Base-by-base conservation (phyloP, 2,113 vertebrate genomes). In the Acrocephalus arundinaceus region DNA sequence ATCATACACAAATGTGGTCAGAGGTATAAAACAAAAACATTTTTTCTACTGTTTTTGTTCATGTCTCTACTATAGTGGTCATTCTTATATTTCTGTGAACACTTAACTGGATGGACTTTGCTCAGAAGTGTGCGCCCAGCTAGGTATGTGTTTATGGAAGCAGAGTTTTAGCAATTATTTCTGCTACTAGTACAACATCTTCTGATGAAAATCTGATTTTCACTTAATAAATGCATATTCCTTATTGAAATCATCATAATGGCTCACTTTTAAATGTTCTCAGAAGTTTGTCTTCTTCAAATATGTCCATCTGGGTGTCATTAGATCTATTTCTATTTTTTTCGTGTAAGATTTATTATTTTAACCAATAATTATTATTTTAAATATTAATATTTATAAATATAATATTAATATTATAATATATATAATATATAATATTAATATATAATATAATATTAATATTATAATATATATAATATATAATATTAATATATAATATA, bases 1-100 rank as follows among this genome's bases (percentile, higher is more conserved):
- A 76, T 93, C 67, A 91, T 70, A 85, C 46, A 66, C 37, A 94
- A 96, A 82, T 70, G 78, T 85, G 62, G 71, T 83, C 85, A 94
- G 90, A 89, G 27, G 27, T 55, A 85, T 61, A 79, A 70, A 87
- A 5, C 35, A 33, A 73, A 76, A 82, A 8, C 8, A 18, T 57
- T 81, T 88, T 82, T 68, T 70, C n/a, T 3, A 9, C 46, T 91
- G 46, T 83, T 93, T 93, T 82, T 86, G 68, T 63, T 83, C 15
- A 75, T 72, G 46, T 93, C 62, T 92, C 83, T 84, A 62, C 86
- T 94, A 41, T 28, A 71, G 35, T 39, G 57, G 81, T 71, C 14
- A 63, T 85, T 85, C 41, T 10, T 1, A 2, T 67, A 67, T 52
- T 90, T 90, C 65, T 84, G 48, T 67, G 61, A 89, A 81, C 14